Evolutionary conservation across 2,113 vertebrate genomes (phyloP).

Genomic region (Sinocyclocheilus rhinocerous): DNA sequence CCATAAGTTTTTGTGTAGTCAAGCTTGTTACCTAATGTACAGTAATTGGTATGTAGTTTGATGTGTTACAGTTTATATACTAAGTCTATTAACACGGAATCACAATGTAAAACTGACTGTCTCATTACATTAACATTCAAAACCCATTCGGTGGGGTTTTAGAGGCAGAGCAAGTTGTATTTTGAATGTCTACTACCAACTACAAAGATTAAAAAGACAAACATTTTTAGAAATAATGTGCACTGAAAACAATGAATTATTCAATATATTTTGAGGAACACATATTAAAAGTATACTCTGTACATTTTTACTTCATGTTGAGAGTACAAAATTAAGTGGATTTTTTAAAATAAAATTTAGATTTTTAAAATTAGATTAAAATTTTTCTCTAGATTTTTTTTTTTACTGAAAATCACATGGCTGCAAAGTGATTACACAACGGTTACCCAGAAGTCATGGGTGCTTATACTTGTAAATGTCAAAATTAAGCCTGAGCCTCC

Average conservation of each 20-base stretch:
- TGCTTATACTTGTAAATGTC: neutral
- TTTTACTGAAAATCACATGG: neutral
- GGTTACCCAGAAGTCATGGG: no score
- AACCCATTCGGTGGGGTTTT: neutral
- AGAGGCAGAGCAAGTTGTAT: neutral
- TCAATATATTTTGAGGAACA: neutral
- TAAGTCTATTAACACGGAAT: neutral
- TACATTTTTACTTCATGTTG: neutral
- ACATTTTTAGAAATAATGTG: neutral
- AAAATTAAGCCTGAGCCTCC: neutral
- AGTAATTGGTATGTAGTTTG: neutral
- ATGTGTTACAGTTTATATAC: neutral
- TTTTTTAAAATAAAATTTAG: neutral
- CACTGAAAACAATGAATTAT: neutral
- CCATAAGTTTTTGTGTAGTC: neutral
- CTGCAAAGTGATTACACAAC: neutral
- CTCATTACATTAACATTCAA: neutral
- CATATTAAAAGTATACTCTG: neutral
- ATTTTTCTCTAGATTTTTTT: no score
- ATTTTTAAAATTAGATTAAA: neutral
- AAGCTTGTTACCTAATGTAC: neutral
- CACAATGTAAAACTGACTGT: no score
- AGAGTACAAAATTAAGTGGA: no score
- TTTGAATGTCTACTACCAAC: no score
- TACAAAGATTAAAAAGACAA: neutral